Evolutionary conservation across 2,113 vertebrate species (phyloP).

Genomic region (Daphoenositta chrysoptera): DNA sequence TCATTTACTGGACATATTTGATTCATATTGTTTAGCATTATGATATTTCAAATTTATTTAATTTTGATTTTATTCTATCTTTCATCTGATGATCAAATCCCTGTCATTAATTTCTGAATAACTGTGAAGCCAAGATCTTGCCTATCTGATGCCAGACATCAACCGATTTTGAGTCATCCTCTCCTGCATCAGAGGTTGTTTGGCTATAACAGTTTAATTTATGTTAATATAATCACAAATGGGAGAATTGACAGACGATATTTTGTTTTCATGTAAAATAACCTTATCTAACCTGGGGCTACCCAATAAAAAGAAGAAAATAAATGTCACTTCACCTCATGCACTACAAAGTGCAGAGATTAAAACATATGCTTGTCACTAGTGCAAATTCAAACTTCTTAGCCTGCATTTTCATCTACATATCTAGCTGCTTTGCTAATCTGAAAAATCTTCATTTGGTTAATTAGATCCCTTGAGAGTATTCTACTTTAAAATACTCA

Average conservation of each 20-base stretch:
- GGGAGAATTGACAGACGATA: neutral
- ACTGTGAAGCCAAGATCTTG: neutral
- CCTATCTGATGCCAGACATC: neutral
- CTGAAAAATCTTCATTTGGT: conserved; percentile 4
- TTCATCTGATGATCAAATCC: neutral
- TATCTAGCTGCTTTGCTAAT: conserved; percentile 6
- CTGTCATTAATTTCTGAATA: neutral
- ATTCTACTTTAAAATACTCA: conserved; percentile 20
- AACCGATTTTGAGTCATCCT: neutral
- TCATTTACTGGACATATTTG: neutral
- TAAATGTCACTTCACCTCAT: neutral
- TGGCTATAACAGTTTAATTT: neutral
- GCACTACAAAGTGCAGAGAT: neutral
- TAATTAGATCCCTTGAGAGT: conserved; percentile 51
- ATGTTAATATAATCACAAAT: conserved; percentile 9
- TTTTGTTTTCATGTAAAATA: neutral
- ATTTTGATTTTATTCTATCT: neutral
- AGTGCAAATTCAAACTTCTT: neutral
- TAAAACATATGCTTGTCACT: neutral
- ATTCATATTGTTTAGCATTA: neutral
- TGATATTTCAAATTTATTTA: neutral
- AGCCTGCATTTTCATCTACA: neutral
- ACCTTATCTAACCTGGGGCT: neutral
- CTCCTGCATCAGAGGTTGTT: neutral
- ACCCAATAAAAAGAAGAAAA: neutral